A percentile compares a stretch with the other conserved stretches of the same genome.
These are phyloP conservation scores for Netelia fuscicornis DNA, from an alignment of 2,888 invertebrate genomes.

Conservation along the genomic window DNA sequence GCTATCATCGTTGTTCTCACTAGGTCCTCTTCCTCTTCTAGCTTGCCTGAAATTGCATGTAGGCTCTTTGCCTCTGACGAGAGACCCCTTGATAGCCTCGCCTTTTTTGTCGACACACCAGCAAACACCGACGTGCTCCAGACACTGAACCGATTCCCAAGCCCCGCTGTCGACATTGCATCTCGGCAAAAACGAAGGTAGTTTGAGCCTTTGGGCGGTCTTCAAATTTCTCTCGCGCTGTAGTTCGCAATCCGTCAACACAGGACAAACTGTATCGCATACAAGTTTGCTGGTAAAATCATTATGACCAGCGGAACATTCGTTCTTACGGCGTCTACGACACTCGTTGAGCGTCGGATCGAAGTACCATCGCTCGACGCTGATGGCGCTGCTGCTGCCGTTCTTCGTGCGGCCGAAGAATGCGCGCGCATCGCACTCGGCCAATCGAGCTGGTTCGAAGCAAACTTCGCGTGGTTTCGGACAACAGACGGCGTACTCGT, in stretches of 20 bases:
- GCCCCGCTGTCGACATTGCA: constrained; percentile 90
- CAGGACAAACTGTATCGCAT: constrained; percentile 93
- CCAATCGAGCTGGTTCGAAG: constrained; percentile 90
- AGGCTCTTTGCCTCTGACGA: constrained; percentile 91
- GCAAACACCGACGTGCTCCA: constrained; percentile 91
- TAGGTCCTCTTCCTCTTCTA: constrained; percentile 81
- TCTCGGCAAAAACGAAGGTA: constrained; percentile 91
- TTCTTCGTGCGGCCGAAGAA: constrained; percentile 67
- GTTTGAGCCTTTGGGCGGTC: constrained; percentile 90
- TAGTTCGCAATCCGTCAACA: constrained; percentile 93
- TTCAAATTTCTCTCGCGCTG: constrained; percentile 92
- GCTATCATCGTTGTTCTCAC: constrained; percentile 74
- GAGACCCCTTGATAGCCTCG: constrained; percentile 92
- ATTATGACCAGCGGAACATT: constrained; percentile 94
- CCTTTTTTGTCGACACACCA: constrained; percentile 95
- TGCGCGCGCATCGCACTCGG: constrained; percentile 78
- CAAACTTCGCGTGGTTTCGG: constrained; percentile 94
- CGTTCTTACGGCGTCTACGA: constrained; percentile 88
- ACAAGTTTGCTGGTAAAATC: constrained; percentile 93
- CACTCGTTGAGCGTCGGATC: constrained; percentile 92
- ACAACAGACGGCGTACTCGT: constrained; percentile 93
- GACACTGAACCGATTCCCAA: constrained; percentile 94
- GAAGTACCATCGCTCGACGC: constrained; percentile 88
- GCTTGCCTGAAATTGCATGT: constrained; percentile 93
- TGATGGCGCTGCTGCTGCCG: constrained; percentile 33